Percentiles rank a stretch among this genome's conserved stretches.
phyloP scores from a whole-genome alignment of 2,113 vertebrate species.

The Isurus oxyrinchus region DNA sequence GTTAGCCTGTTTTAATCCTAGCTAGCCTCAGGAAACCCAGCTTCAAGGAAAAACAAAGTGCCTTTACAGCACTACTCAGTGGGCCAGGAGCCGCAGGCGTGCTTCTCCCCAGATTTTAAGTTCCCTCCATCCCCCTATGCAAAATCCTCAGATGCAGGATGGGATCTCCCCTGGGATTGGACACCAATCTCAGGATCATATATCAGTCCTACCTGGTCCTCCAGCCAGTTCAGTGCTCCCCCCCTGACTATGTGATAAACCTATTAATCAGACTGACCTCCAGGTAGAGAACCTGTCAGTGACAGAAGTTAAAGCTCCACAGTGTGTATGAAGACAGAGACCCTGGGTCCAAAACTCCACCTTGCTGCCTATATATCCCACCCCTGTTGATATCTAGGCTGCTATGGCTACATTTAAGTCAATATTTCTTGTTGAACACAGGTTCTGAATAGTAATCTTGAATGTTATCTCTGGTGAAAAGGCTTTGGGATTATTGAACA shows the following conservation, averaged over 20 bases:
- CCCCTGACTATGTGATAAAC: not conserved
- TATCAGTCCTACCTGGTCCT: not conserved
- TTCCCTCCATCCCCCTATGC: not conserved
- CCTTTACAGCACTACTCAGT: not conserved
- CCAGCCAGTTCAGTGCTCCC: not conserved
- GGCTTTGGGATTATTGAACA: not conserved
- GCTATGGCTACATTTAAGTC: not conserved
- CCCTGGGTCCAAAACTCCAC: not conserved
- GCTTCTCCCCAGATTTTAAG: not conserved
- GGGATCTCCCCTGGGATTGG: not conserved
- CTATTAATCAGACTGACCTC: not conserved
- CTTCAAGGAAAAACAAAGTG: not conserved
- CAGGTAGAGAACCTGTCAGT: not conserved
- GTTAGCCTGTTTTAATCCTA: not conserved
- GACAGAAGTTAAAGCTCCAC: too few species aligned
- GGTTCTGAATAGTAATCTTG: not conserved
- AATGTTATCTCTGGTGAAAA: not conserved
- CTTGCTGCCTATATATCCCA: too few species aligned
- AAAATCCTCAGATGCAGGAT: not conserved
- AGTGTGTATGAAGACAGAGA: not conserved
- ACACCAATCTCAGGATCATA: not conserved
- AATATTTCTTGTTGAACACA: not conserved
- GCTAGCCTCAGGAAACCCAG: not conserved
- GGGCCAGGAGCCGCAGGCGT: not conserved
- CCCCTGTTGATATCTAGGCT: not conserved